Evolutionary conservation across 2,113 vertebrate species (phyloP).

Genomic region (Sisor rabdophorus): DNA sequence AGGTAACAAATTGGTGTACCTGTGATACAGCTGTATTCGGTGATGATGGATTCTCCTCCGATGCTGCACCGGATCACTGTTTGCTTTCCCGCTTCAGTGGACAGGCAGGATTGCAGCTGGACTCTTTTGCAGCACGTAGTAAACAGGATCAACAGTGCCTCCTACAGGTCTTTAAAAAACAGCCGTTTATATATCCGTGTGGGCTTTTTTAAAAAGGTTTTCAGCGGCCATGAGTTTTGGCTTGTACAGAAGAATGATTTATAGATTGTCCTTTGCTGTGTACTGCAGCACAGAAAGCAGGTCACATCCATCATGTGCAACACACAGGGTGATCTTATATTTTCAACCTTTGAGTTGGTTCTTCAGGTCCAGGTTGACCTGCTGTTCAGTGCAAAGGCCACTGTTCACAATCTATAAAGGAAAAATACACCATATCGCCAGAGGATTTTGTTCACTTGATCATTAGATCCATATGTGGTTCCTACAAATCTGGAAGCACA

Average conservation of each 20-base stretch:
- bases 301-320: slow-evolving; percentile 44
- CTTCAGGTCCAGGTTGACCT: slow-evolving; percentile 24
- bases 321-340: slow-evolving; percentile 30
- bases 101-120: slow-evolving; percentile 13
- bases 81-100: slow-evolving; percentile 32
- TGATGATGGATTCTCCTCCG: slow-evolving; percentile 32
- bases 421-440: slow-evolving; percentile 1
- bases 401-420: slow-evolving; percentile 27
- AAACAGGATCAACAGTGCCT: slow-evolving; percentile 42
- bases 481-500: too few relatives aligned
- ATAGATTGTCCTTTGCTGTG: slow-evolving; percentile 32
- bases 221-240: slow-evolving; percentile 3
- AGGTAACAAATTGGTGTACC: slow-evolving; percentile 32
- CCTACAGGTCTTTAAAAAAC: slow-evolving; percentile 25
- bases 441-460: too few relatives aligned
- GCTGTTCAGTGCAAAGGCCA: slow-evolving; percentile 18
- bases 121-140: background rate
- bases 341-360: slow-evolving; percentile 25
- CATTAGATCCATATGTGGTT: too few relatives aligned
- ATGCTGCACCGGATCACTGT: slow-evolving; percentile 27
- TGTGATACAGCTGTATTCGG: slow-evolving; percentile 34
- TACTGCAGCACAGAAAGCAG: slow-evolving; percentile 31
- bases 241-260: slow-evolving; percentile 17
- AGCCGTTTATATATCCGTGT: background rate
- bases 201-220: background rate